Evolutionary conservation across 2,888 invertebrate genomes (phyloP).

Genomic region (Tortrix viridana): DNA sequence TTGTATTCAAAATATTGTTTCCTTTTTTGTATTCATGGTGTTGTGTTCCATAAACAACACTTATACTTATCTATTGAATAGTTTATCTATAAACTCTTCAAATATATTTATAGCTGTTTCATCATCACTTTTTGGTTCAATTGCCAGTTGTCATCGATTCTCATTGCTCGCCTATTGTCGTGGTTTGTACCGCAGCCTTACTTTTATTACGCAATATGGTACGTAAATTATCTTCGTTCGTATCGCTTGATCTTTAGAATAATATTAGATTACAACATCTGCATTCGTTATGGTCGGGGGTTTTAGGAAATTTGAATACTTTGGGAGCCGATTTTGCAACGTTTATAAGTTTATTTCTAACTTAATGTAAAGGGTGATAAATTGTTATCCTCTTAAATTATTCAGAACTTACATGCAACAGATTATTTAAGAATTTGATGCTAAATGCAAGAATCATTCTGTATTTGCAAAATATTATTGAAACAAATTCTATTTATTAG

Average conservation of each 20-base stretch:
- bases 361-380: not conserved
- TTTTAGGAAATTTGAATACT: constrained; percentile 29
- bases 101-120: not conserved
- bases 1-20: too few species aligned
- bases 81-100: not conserved
- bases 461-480: too few species aligned
- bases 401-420: too few species aligned
- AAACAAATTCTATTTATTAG: too few species aligned
- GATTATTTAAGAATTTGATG: too few species aligned
- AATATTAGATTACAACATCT: constrained; percentile 30
- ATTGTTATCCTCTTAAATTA: not conserved
- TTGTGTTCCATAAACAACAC: not conserved
- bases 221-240: constrained; percentile 25
- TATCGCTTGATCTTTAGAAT: constrained; percentile 34
- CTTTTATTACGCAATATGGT: constrained; percentile 26
- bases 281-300: constrained; percentile 23
- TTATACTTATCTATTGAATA: not conserved
- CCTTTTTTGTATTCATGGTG: too few species aligned
- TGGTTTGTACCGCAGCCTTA: constrained; percentile 17
- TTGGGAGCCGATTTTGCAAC: constrained; percentile 1
- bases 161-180: constrained; percentile 12
- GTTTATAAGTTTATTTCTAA: not conserved
- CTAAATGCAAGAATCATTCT: too few species aligned
- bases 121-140: constrained; percentile 17
- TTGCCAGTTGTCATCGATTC: constrained; percentile 3